These are phyloP conservation scores for Protophormia terraenovae DNA, from an alignment of 2,888 invertebrate genomes.

Conservation along the genomic window DNA sequence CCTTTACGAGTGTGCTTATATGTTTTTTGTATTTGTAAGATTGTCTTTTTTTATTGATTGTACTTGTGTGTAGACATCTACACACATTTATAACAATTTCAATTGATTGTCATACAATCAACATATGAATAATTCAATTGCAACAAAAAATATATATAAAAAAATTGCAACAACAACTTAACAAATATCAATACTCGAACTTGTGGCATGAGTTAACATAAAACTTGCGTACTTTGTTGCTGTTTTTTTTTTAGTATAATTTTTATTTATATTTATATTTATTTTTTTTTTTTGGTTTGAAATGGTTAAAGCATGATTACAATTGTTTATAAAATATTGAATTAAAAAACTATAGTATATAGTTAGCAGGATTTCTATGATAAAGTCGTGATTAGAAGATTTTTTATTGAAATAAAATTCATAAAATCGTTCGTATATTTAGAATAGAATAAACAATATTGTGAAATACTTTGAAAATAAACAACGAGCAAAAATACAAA, in stretches of 20 bases:
- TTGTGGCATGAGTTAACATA: conserved; percentile 61
- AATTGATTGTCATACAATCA: conserved; percentile 80
- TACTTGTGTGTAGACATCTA: conserved; percentile 47
- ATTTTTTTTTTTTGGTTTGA: conserved; percentile 27
- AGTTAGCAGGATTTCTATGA: conserved; percentile 14
- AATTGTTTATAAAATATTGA: conserved; percentile 59
- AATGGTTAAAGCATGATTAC: conserved; percentile 66
- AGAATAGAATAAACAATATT: conserved; percentile 38
- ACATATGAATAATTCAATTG: conserved; percentile 80
- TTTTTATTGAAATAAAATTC: conserved; percentile 53
- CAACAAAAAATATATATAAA: conserved; percentile 33
- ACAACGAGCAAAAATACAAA: not conserved
- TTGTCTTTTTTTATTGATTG: conserved; percentile 25
- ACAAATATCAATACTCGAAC: conserved; percentile 50
- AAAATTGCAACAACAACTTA: conserved; percentile 49
- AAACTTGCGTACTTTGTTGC: conserved; percentile 60
- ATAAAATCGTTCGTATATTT: conserved; percentile 30
- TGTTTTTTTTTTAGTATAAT: conserved; percentile 28
- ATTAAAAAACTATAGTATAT: conserved; percentile 22
- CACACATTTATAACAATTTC: conserved; percentile 77
- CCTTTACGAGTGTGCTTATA: not conserved
- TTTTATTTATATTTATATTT: conserved; percentile 42
- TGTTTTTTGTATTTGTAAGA: conserved; percentile 2
- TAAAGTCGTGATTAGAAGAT: conserved; percentile 59
- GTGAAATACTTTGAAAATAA: conserved; percentile 14